Conservation (phyloP, 2,888 invertebrate genomes). For the Drosophila pseudotalamancana region DNA sequence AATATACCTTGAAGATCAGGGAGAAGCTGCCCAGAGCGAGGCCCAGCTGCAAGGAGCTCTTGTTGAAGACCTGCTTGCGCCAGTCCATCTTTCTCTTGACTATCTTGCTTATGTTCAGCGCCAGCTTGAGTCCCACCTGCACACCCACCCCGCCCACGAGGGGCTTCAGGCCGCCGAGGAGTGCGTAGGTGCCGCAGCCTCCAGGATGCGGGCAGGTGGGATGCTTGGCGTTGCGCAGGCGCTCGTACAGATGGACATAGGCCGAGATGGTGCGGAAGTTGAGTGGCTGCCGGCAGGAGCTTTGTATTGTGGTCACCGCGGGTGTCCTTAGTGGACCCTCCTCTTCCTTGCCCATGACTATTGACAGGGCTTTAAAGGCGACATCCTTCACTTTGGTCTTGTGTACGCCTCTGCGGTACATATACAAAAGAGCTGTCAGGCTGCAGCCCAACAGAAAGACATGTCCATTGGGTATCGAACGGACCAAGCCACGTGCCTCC, state of each 20-base stretch:
- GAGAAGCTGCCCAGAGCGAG: conserved; percentile 88
- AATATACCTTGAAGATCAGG: conserved; percentile 87
- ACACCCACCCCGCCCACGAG: conserved; percentile 87
- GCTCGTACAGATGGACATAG: conserved; percentile 65
- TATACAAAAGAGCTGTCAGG: conserved; percentile 86
- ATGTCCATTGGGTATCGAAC: conserved; percentile 87
- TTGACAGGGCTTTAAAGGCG: conserved; percentile 87
- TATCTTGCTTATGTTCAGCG: conserved; percentile 86
- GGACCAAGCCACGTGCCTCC: conserved; percentile 86
- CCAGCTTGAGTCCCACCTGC: conserved; percentile 86
- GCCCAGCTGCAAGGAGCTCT: conserved; percentile 86
- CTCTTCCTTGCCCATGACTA: conserved; percentile 87
- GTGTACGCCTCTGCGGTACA: conserved; percentile 86
- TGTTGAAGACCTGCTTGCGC: conserved; percentile 85
- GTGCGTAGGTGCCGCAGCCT: conserved; percentile 86
- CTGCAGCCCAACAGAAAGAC: conserved; percentile 87
- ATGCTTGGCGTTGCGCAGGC: conserved; percentile 79
- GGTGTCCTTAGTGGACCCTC: conserved; percentile 77
- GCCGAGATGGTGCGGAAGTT: conserved; percentile 49
- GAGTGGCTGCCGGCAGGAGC: conserved; percentile 16
- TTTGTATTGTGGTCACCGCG: conserved; percentile 10
- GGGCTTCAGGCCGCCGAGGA: conserved; percentile 85
- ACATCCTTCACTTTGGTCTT: conserved; percentile 83
- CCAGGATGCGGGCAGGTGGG: conserved; percentile 87
- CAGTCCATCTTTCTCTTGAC: conserved; percentile 85